Conservation (phyloP, 1,140 invertebrate genomes). For the Acromyrmex charruanus region DNA sequence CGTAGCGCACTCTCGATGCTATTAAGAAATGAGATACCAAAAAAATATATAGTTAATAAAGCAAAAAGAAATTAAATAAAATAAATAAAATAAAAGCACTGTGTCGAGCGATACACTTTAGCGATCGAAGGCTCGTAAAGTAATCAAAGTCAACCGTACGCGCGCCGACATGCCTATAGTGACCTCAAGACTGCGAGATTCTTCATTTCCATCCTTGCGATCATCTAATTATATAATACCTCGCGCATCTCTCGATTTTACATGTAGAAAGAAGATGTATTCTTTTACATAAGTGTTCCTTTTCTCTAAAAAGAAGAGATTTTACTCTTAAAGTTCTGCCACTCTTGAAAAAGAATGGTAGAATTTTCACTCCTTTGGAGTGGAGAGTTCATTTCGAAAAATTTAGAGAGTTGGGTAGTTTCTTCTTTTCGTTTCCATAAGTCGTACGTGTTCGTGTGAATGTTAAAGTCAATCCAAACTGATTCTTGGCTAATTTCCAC, state of each 20-base stretch:
- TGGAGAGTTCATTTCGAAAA: too few species aligned
- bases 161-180: constrained; percentile 60
- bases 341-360: too few species aligned
- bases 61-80: constrained; percentile 6
- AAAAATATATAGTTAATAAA: constrained; percentile 44
- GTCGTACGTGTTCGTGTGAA: not conserved
- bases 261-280: too few species aligned
- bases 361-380: too few species aligned
- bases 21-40: constrained; percentile 24
- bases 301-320: too few species aligned
- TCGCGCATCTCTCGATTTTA: not conserved
- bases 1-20: constrained; percentile 49
- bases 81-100: constrained; percentile 51
- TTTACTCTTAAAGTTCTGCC: too few species aligned
- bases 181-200: constrained; percentile 50
- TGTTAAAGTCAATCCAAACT: not conserved
- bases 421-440: not conserved
- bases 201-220: not conserved
- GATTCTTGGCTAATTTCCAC: constrained; percentile 4
- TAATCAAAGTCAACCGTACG: constrained; percentile 71
- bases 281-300: constrained; percentile 9
- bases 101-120: constrained; percentile 72
- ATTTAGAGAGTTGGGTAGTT: too few species aligned
- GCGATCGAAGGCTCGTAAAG: constrained; percentile 69
- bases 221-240: not conserved